Percentiles rank a stretch among this genome's conserved stretches.
Conservation (phyloP, 2,888 invertebrate species). For the Ophion costatus region DNA sequence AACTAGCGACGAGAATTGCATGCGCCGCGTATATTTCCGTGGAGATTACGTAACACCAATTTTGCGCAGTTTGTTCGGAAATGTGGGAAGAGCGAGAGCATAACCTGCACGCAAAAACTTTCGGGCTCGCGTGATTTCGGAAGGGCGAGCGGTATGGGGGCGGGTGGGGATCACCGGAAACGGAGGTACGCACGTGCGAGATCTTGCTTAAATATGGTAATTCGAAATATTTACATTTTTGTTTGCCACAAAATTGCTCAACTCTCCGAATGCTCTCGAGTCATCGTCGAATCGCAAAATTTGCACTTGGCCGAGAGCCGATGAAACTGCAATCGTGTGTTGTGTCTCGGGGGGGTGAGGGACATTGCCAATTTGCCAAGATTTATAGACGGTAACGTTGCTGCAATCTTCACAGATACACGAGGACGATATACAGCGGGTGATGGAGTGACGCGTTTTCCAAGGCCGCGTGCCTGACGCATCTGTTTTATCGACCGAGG, state of each 20-base stretch:
- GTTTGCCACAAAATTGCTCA: neutral
- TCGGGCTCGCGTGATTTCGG: neutral
- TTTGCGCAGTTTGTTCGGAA: constrained; percentile 59
- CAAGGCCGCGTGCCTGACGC: neutral
- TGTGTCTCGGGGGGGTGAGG: neutral
- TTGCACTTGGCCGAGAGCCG: neutral
- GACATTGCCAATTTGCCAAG: neutral
- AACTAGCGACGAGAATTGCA: constrained; percentile 31
- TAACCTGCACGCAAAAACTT: constrained; percentile 33
- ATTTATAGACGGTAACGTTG: neutral
- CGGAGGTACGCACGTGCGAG: neutral
- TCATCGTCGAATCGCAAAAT: constrained; percentile 15
- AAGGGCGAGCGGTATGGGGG: neutral
- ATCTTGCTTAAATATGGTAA: neutral
- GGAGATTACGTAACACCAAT: constrained; percentile 55
- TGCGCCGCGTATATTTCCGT: constrained; percentile 31
- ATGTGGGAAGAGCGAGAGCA: constrained; percentile 28
- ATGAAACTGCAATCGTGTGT: constrained; percentile 10
- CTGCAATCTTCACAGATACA: neutral
- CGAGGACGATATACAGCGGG: neutral
- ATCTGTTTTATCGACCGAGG: neutral
- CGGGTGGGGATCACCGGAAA: neutral
- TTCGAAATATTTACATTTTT: constrained; percentile 34
- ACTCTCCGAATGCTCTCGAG: constrained; percentile 3
- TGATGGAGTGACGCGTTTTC: neutral